These are phyloP conservation scores for Chaenodraco wilsoni DNA, from an alignment of 2,797 vertebrate species.

Conservation along the genomic window DNA sequence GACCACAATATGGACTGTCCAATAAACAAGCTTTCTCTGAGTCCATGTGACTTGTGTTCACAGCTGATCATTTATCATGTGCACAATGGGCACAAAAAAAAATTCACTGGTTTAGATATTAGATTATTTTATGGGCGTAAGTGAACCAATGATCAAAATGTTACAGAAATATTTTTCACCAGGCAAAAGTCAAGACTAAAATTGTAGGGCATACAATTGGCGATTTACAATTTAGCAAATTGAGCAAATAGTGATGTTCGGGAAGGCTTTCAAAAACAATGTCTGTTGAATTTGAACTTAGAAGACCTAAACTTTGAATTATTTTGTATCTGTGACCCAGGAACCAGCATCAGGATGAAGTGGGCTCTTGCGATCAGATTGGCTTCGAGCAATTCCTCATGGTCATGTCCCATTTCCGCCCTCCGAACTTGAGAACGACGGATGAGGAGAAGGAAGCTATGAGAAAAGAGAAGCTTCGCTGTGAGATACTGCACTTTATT, in stretches of 20 bases:
- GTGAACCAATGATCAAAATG: background rate
- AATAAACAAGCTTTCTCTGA: background rate
- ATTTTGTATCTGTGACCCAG: slow-evolving; percentile 65
- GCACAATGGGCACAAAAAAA: background rate
- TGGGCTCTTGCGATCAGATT: slow-evolving; percentile 83
- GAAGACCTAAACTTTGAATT: background rate
- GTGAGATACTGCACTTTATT: slow-evolving; percentile 78
- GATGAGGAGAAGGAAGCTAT: slow-evolving; percentile 84
- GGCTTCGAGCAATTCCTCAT: slow-evolving; percentile 93
- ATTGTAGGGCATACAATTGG: background rate
- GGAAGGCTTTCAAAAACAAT: background rate
- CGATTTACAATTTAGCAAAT: background rate
- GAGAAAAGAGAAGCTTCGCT: slow-evolving; percentile 90
- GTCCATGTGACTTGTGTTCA: slow-evolving; percentile 14
- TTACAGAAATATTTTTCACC: background rate
- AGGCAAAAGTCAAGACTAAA: background rate
- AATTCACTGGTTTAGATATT: background rate
- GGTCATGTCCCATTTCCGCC: slow-evolving; percentile 94
- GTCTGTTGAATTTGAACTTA: background rate
- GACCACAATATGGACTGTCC: background rate
- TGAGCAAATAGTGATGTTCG: background rate
- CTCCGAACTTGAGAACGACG: slow-evolving; percentile 81
- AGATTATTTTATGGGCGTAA: background rate
- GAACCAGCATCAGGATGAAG: slow-evolving; percentile 84
- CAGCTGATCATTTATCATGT: background rate